Conservation (phyloP, 2,888 invertebrate species). For the Cabera pusaria region DNA sequence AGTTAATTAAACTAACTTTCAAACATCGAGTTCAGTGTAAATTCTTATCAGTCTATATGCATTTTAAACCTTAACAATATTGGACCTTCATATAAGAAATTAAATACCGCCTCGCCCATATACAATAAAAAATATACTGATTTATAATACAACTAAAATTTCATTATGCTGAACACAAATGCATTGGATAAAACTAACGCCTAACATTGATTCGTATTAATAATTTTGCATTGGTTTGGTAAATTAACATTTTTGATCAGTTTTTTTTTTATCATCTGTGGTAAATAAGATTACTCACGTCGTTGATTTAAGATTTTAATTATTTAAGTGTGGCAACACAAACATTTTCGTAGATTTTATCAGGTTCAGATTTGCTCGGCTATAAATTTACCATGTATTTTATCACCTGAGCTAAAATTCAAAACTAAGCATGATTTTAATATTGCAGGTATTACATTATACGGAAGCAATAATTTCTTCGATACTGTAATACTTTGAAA, state of each 20-base stretch:
- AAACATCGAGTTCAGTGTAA: constrained; percentile 6
- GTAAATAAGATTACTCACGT: neutral
- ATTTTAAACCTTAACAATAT: constrained; percentile 59
- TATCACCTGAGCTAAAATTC: too few species aligned
- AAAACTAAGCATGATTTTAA: too few species aligned
- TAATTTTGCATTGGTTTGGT: constrained; percentile 10
- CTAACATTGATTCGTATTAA: too few species aligned
- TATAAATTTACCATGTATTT: neutral
- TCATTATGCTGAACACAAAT: constrained; percentile 21
- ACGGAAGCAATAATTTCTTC: too few species aligned
- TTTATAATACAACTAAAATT: constrained; percentile 30
- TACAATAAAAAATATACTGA: constrained; percentile 32
- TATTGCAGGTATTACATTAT: too few species aligned
- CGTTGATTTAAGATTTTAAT: constrained; percentile 1
- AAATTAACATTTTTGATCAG: constrained; percentile 11
- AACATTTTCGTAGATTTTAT: too few species aligned
- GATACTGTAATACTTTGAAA: too few species aligned
- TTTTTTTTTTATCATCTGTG: constrained; percentile 2
- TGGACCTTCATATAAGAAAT: constrained; percentile 51
- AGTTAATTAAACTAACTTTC: constrained; percentile 14
- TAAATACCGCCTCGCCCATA: constrained; percentile 39
- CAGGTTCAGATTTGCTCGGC: too few species aligned
- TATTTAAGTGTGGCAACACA: constrained; percentile 1
- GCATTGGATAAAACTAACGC: constrained; percentile 5
- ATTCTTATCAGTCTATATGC: constrained; percentile 50